These are phyloP conservation scores for Pelodytes ibericus DNA, from an alignment of 2,797 vertebrate species.

Conservation along the genomic window DNA sequence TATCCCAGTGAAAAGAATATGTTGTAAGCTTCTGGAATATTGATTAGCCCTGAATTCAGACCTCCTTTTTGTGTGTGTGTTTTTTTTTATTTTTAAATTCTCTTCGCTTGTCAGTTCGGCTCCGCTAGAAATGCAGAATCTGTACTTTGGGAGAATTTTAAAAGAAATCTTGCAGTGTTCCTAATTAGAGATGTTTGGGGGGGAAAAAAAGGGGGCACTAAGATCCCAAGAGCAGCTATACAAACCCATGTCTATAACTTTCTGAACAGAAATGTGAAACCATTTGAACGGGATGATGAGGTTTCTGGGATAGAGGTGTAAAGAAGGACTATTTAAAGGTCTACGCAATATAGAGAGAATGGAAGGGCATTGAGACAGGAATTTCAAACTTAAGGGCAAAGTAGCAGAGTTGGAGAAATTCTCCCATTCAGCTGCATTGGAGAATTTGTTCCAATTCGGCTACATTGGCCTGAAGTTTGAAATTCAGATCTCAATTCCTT, in stretches of 20 bases:
- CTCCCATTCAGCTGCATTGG: too few relatives aligned
- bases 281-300: background rate
- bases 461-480: too few relatives aligned
- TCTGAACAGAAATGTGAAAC: background rate
- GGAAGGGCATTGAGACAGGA: too few relatives aligned
- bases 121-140: constrained; percentile 73
- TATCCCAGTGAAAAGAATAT: constrained; percentile 7
- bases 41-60: constrained; percentile 73
- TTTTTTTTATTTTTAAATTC: constrained; percentile 76
- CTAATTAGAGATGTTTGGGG: constrained; percentile 22
- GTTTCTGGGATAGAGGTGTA: background rate
- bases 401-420: too few relatives aligned
- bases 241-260: background rate
- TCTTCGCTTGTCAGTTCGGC: constrained; percentile 76
- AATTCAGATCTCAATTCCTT: too few relatives aligned
- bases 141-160: constrained; percentile 54
- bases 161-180: constrained; percentile 38
- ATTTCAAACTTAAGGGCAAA: too few relatives aligned
- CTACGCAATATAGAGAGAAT: too few relatives aligned
- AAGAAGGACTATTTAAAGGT: background rate
- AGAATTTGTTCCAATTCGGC: too few relatives aligned
- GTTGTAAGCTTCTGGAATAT: constrained; percentile 75
- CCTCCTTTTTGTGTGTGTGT: constrained; percentile 74
- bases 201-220: background rate
- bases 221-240: background rate